Evolutionary conservation across 2,797 vertebrate genomes (phyloP), one percentile per base, ranked within the genome.

Genomic region (Crenuchus spilurus): DNA sequence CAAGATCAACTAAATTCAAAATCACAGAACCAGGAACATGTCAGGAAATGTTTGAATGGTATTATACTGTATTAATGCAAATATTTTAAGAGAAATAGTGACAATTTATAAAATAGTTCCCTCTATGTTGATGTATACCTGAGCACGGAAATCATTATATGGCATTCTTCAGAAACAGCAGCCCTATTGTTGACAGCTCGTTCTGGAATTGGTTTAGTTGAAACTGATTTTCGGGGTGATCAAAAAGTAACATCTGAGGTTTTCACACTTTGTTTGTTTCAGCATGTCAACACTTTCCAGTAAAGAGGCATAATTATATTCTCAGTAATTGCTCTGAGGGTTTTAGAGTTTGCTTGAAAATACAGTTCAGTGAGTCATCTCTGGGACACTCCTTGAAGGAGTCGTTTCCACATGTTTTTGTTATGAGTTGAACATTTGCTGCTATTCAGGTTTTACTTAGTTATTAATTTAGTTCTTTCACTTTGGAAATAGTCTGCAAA

Each of bases 401-500:
- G 6, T 26, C 46, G 11, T 22, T 54, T 54, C 46, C 11, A 10
- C 65, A 31, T 63, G 24, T 28, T 33, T 61, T 44, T 48, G 30
- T n/a, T n/a, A n/a, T 20, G 26, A 7, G 37, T 26, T 24, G 20
- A 73, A 20, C 2, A 26, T 49, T 58, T 42, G 52, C 42, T 75
- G 64, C 26, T 60, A 14, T 64, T 72, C 60, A 64, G 1, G 61
- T 65, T 73, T 46, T 5, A 44, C n/a, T n/a, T n/a, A n/a, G n/a
- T n/a, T n/a, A n/a, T n/a, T n/a, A n/a, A n/a, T n/a, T n/a, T n/a
- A n/a, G n/a, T n/a, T n/a, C n/a, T n/a, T n/a, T n/a, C n/a, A n/a
- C n/a, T n/a, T n/a, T n/a, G n/a, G n/a, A n/a, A n/a, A n/a, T n/a
- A n/a, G n/a, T n/a, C n/a, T n/a, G n/a, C n/a, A n/a, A n/a, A n/a